These are phyloP conservation scores for Acanthaster planci DNA, from an alignment of 35 echinoderm and acorn worm species.

Conservation along the genomic window DNA sequence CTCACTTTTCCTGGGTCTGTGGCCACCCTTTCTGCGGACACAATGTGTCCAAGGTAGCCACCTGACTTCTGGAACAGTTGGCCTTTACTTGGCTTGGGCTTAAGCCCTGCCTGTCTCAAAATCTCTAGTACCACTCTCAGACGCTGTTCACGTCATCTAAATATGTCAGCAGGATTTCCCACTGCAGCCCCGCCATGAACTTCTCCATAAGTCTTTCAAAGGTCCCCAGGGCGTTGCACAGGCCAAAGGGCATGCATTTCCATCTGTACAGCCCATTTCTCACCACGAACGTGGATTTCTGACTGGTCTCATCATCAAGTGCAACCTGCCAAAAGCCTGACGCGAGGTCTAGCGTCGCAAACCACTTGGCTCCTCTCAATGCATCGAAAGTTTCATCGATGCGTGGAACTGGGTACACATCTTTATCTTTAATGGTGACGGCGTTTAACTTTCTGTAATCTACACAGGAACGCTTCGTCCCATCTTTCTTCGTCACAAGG, in stretches of 20 bases:
- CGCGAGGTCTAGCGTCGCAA: too few relatives aligned
- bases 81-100: constrained; percentile 46
- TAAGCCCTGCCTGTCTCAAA: constrained; percentile 8
- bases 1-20: constrained; percentile 28
- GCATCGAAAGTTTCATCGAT: too few relatives aligned
- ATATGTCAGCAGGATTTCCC: constrained; percentile 25
- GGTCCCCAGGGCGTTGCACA: constrained; percentile 35
- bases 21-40: neutral
- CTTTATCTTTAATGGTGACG: too few relatives aligned
- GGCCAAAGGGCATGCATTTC: too few relatives aligned
- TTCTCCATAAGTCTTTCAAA: constrained; percentile 35
- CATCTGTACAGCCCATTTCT: constrained; percentile 37
- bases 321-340: too few relatives aligned
- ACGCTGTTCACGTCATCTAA: constrained; percentile 35
- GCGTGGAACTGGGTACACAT: too few relatives aligned
- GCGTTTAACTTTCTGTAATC: too few relatives aligned
- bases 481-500: constrained; percentile 61
- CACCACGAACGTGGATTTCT: too few relatives aligned
- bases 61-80: constrained; percentile 33
- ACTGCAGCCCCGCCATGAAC: constrained; percentile 41
- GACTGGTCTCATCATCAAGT: too few relatives aligned
- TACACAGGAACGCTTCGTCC: too few relatives aligned
- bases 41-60: constrained; percentile 30
- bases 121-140: constrained; percentile 24
- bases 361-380: constrained; percentile 6